phyloP scores from a whole-genome alignment of 2,888 invertebrate genomes.

The Pyrgus malvae region DNA sequence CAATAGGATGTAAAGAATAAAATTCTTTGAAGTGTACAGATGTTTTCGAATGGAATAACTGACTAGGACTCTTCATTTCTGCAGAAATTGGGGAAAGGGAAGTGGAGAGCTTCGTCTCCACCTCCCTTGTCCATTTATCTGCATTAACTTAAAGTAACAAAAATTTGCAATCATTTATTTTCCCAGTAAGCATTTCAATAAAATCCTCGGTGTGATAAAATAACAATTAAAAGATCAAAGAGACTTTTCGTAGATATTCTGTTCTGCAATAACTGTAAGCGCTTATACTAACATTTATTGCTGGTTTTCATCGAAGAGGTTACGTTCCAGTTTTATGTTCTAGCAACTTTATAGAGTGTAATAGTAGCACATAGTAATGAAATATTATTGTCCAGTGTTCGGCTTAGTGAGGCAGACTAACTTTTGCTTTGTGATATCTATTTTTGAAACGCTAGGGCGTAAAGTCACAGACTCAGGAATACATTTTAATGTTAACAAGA shows the following conservation, averaged over 20 bases:
- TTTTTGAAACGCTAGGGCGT: too few relatives aligned
- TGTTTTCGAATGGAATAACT: too few relatives aligned
- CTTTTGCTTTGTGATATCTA: neutral
- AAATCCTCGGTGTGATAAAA: conserved; percentile 19
- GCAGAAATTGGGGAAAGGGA: too few relatives aligned
- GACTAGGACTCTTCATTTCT: too few relatives aligned
- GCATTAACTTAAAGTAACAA: neutral
- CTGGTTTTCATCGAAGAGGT: conserved; percentile 37
- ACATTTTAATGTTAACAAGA: too few relatives aligned
- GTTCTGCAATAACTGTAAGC: conserved; percentile 33
- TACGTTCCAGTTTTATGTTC: conserved; percentile 36
- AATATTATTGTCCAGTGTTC: conserved; percentile 32
- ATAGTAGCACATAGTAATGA: conserved; percentile 34
- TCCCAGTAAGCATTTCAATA: neutral
- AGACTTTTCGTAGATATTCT: conserved; percentile 22
- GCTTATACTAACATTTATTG: conserved; percentile 40
- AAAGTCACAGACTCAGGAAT: too few relatives aligned
- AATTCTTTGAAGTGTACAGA: too few relatives aligned
- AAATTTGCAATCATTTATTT: neutral
- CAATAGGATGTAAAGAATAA: too few relatives aligned
- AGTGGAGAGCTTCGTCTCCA: too few relatives aligned
- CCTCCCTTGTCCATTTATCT: too few relatives aligned
- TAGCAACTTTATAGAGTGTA: conserved; percentile 37
- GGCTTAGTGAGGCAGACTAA: neutral
- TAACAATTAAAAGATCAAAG: conserved; percentile 28